These are phyloP conservation scores for Silurus aristotelis DNA, from an alignment of 2,797 vertebrate genomes.

Conservation along the genomic window DNA sequence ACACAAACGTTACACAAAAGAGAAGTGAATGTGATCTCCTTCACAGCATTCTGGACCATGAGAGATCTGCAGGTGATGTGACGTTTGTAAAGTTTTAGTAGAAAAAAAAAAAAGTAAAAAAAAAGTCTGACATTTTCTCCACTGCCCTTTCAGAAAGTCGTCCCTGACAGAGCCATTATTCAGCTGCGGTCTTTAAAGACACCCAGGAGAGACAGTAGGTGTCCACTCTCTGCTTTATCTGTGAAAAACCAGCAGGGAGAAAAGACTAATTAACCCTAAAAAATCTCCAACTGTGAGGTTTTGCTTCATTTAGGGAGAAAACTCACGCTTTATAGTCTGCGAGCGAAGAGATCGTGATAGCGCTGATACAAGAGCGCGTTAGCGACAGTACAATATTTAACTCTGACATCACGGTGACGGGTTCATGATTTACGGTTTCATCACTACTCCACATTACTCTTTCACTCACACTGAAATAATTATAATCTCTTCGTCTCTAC, in stretches of 20 bases:
- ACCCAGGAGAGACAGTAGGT: slow-evolving; percentile 40
- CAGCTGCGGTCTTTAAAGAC: slow-evolving; percentile 35
- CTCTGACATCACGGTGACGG: not conserved
- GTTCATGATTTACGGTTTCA: not conserved
- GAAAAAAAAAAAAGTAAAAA: slow-evolving; percentile 4
- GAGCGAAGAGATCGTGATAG: not conserved
- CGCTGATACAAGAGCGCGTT: too few relatives aligned
- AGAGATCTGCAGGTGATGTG: too few relatives aligned
- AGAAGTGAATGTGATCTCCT: too few relatives aligned
- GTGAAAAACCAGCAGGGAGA: slow-evolving; percentile 28
- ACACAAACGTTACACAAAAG: too few relatives aligned
- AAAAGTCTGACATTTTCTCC: slow-evolving; percentile 23
- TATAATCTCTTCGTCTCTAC: not conserved
- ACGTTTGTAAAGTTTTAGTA: not conserved
- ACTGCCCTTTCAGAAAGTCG: slow-evolving; percentile 42
- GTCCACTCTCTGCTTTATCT: slow-evolving; percentile 25
- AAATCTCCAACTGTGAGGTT: slow-evolving; percentile 7
- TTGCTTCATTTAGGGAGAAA: slow-evolving; percentile 12
- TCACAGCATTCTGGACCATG: too few relatives aligned
- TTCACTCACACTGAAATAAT: not conserved
- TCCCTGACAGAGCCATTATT: slow-evolving; percentile 43
- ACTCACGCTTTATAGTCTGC: not conserved
- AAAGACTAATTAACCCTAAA: slow-evolving; percentile 43
- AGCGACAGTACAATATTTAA: not conserved
- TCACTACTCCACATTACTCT: not conserved